Evolutionary conservation across 2,888 invertebrate species (phyloP).

Genomic region (Leucophenga maculata): DNA sequence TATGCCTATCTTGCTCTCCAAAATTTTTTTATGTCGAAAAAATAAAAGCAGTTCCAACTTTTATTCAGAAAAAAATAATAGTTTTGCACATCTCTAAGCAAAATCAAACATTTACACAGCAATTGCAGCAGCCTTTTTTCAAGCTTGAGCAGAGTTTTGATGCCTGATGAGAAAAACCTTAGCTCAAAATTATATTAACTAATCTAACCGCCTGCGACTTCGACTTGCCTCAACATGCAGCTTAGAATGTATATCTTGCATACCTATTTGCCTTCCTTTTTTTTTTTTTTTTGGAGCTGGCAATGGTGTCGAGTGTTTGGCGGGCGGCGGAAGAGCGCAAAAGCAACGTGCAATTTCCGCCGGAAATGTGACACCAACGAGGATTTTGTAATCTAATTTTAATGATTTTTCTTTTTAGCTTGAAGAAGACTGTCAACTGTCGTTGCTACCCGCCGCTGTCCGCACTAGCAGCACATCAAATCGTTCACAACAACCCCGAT

Average conservation of each 20-base stretch:
- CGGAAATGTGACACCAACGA: slow-evolving; percentile 62
- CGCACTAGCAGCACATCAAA: not conserved
- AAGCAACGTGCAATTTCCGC: slow-evolving; percentile 60
- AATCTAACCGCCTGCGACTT: slow-evolving; percentile 41
- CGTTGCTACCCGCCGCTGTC: not conserved
- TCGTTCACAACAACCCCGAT: slow-evolving; percentile 3
- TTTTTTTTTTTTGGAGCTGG: no score
- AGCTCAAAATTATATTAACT: slow-evolving; percentile 61
- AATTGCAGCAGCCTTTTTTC: no score
- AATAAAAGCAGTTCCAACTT: no score
- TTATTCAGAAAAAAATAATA: no score
- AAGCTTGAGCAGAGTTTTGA: no score
- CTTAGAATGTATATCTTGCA: not conserved
- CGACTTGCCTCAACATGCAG: not conserved
- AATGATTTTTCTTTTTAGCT: slow-evolving; percentile 57
- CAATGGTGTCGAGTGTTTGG: not conserved
- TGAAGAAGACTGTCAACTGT: slow-evolving; percentile 18
- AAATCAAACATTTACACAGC: no score
- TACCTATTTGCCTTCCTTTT: no score
- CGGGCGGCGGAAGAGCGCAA: not conserved
- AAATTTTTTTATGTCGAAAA: no score
- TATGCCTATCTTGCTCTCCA: no score
- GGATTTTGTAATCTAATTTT: slow-evolving; percentile 64
- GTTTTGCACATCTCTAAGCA: no score
- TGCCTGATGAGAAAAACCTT: slow-evolving; percentile 29